Conservation (phyloP, 2,888 invertebrate genomes). For the Phyllotreta striolata region DNA sequence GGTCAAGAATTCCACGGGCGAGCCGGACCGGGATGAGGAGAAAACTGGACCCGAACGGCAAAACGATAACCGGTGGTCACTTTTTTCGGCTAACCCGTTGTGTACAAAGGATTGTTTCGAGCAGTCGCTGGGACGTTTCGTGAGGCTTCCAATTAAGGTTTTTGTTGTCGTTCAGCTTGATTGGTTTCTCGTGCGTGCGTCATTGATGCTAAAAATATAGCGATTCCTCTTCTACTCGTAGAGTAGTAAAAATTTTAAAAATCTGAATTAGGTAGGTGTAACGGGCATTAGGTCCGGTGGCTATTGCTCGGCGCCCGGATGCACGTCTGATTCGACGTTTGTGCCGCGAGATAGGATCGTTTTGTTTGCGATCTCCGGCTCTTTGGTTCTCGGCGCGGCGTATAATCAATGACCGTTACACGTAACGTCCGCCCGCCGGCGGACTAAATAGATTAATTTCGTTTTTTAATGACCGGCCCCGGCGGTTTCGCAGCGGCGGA, state of each 20-base stretch:
- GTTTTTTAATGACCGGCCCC: conserved; percentile 42
- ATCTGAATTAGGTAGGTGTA: background rate
- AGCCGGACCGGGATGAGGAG: conserved; percentile 4
- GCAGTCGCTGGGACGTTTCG: too few relatives aligned
- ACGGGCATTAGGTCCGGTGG: conserved; percentile 3
- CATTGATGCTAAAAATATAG: too few relatives aligned
- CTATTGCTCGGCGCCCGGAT: conserved; percentile 5
- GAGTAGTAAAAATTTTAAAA: too few relatives aligned
- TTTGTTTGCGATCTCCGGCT: conserved; percentile 7
- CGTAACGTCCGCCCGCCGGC: conserved; percentile 39
- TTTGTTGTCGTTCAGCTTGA: too few relatives aligned
- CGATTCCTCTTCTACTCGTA: too few relatives aligned
- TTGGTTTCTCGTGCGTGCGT: too few relatives aligned
- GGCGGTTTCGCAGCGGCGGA: conserved; percentile 15
- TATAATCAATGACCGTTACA: conserved; percentile 57
- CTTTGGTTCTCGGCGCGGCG: conserved; percentile 38
- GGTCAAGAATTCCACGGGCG: background rate
- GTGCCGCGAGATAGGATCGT: conserved; percentile 10
- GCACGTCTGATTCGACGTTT: conserved; percentile 8
- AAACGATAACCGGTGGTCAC: too few relatives aligned
- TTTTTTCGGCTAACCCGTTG: background rate
- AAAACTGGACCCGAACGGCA: background rate
- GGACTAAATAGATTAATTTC: conserved; percentile 54
- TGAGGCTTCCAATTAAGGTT: too few relatives aligned
- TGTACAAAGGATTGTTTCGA: background rate